Base-by-base conservation (phyloP, 2,888 invertebrate genomes). In the Drosophila barbarae region DNA sequence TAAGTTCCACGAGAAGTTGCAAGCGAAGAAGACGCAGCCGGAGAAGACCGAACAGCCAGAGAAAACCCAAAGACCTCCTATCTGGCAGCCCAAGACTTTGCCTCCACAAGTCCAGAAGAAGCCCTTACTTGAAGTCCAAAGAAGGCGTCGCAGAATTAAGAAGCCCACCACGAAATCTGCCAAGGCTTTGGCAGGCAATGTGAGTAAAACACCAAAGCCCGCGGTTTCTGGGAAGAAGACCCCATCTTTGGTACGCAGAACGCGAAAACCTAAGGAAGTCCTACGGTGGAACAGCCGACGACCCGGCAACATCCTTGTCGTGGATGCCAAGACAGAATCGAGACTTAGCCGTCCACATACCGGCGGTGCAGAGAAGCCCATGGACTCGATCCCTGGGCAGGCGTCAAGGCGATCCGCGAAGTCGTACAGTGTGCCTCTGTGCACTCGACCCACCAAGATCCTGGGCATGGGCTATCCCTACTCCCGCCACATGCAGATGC, bases 361-460 rank as follows among this genome's bases (percentile, higher is more conserved):
- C 9, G 46, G 23, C 10, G 44, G 44, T 5, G 59, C 38, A 5
- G 41, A 38, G 12, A 23, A 32, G 30, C 28, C 13, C 3, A 9
- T 28, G 23, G 13, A 9, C 5, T 3, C 7, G 5, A 9, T 12
- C 5, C 8, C 18, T 3, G 18, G 13, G 3, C 12, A 18, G 13
- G 7, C 23, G 44, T 42, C 28, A 15, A 10, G 44, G 18, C 13
- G 28, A 0, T 34, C 57, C 8, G 59, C 41, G 18, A 66, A 49
- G 10, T 15, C 23, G 0, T 66, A 32, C 21, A 39, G 23, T 0
- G 68, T 77, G 6, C 77, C 77, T 3, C 35, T 77, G 7, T 83
- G 83, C 32, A 34, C 13, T 3, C 51, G 56, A 0, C 77, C 80
- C 10, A 65, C 80, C 1, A 30, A 34, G n/a, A 47, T 77, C 7